Percentiles rank a stretch among this genome's conserved stretches.
Evolutionary conservation across 2,888 invertebrate genomes (phyloP).

Genomic region (Xanthorhoe spadicearia): DNA sequence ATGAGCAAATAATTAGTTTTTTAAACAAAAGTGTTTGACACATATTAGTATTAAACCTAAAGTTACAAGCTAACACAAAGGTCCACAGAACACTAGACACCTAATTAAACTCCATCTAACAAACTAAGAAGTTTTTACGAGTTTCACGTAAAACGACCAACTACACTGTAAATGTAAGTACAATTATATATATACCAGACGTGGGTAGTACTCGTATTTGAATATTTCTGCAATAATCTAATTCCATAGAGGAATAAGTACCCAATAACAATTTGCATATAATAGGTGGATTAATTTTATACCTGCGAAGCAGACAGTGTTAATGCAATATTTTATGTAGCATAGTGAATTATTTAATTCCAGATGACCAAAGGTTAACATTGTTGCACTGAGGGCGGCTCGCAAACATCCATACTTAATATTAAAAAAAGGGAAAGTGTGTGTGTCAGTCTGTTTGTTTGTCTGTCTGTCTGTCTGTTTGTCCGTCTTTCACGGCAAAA

Average conservation of each 20-base stretch:
- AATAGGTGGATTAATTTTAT: conserved; percentile 27
- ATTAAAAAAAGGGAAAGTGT: too few species aligned
- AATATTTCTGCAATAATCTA: conserved; percentile 34
- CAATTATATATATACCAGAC: neutral
- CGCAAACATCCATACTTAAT: too few species aligned
- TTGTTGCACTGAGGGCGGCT: too few species aligned
- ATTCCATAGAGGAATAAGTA: conserved; percentile 23
- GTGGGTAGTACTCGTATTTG: conserved; percentile 29
- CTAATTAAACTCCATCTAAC: conserved; percentile 28
- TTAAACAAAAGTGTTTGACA: too few species aligned
- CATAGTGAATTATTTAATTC: too few species aligned
- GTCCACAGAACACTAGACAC: conserved; percentile 4
- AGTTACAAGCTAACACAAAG: neutral
- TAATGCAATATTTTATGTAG: too few species aligned
- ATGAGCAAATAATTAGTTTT: too few species aligned
- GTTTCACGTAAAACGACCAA: conserved; percentile 23
- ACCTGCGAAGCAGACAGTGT: neutral
- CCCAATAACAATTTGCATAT: conserved; percentile 32
- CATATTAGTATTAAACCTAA: neutral
- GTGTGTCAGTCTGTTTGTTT: too few species aligned
- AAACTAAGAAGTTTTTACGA: conserved; percentile 20
- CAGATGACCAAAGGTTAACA: too few species aligned
- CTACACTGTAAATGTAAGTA: conserved; percentile 1
- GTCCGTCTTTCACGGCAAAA: too few species aligned
- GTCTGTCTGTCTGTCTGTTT: too few species aligned